phyloP scores from a whole-genome alignment of 2,888 invertebrate species.

The Rapana venosa region DNA sequence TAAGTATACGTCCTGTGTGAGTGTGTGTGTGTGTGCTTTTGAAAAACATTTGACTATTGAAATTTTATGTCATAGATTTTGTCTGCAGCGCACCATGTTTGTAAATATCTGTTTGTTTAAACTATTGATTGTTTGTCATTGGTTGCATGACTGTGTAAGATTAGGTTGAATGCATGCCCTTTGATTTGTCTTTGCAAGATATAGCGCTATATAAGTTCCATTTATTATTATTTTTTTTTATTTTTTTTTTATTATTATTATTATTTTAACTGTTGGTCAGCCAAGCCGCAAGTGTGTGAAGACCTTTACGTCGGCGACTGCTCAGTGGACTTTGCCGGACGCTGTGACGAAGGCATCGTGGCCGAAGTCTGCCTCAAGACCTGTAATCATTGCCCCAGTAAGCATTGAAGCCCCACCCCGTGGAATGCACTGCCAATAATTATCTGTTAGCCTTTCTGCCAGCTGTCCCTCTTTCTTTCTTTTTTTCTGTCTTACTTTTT shows the following conservation, averaged over 20 bases:
- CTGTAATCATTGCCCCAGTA: background rate
- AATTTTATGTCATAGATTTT: too few species aligned
- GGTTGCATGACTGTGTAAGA: background rate
- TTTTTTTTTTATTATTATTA: background rate
- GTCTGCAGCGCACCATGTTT: too few species aligned
- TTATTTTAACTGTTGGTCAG: background rate
- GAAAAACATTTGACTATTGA: too few species aligned
- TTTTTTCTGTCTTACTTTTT: background rate
- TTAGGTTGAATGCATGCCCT: too few species aligned
- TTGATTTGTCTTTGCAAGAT: too few species aligned
- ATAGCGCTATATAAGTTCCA: too few species aligned
- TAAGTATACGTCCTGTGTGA: too few species aligned
- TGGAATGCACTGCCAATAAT: too few species aligned
- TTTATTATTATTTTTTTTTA: background rate
- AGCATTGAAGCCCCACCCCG: background rate
- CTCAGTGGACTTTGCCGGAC: slow-evolving; percentile 7
- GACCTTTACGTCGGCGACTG: slow-evolving; percentile 12
- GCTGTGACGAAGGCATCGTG: slow-evolving; percentile 19
- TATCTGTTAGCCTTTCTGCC: too few species aligned
- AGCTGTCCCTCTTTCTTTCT: slow-evolving; percentile 5
- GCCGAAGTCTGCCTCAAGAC: slow-evolving; percentile 12
- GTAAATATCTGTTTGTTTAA: too few species aligned
- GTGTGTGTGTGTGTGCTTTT: too few species aligned
- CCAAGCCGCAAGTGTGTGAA: background rate
- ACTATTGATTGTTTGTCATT: background rate